These are phyloP conservation scores for Thymelicus lineola DNA, from an alignment of 2,888 invertebrate genomes.

Conservation along the genomic window DNA sequence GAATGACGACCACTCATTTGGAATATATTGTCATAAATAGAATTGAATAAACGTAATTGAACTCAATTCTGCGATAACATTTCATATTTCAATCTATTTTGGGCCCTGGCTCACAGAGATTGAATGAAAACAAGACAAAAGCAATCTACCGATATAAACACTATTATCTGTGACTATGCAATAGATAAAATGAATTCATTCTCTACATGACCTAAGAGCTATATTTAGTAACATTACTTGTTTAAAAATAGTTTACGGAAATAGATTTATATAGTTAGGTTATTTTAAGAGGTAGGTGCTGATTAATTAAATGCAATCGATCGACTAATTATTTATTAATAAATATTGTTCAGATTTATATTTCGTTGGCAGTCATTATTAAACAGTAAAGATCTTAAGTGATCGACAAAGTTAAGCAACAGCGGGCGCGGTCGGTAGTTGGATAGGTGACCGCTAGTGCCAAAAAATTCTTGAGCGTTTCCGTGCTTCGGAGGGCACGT, in stretches of 20 bases:
- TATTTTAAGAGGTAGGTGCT: background rate
- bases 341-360: constrained; percentile 3
- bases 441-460: too few species aligned
- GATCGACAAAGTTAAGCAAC: too few species aligned
- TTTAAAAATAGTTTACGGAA: constrained; percentile 16
- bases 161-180: background rate
- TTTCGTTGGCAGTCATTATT: background rate
- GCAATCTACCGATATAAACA: background rate
- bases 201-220: constrained; percentile 7
- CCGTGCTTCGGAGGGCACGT: too few species aligned
- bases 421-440: too few species aligned
- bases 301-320: background rate
- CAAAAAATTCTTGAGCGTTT: too few species aligned
- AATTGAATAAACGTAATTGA: background rate
- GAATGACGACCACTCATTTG: too few species aligned
- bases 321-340: constrained; percentile 6
- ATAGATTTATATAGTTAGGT: constrained; percentile 1
- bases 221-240: constrained; percentile 16
- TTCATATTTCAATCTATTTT: background rate
- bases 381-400: too few species aligned
- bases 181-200: constrained; percentile 12
- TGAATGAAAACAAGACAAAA: constrained; percentile 3
- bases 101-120: constrained; percentile 5
- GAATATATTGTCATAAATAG: background rate
- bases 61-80: constrained; percentile 1